Conservation (phyloP, 2,797 vertebrate species). For the Ispidina picta region DNA sequence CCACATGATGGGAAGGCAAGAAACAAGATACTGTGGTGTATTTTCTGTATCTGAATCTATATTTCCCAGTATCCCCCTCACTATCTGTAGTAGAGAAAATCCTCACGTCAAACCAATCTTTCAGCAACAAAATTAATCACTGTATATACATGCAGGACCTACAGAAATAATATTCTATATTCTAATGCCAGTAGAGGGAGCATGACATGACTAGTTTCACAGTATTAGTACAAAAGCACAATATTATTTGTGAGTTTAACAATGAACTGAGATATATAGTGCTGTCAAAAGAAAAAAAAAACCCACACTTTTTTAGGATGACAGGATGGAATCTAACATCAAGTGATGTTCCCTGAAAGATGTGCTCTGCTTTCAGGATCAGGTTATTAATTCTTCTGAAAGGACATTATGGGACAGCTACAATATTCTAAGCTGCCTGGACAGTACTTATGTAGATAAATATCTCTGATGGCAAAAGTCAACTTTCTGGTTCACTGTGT, state of each 20-base stretch:
- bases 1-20: background rate
- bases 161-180: background rate
- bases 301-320: background rate
- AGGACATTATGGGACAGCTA: background rate
- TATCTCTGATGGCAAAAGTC: background rate
- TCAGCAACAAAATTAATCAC: background rate
- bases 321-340: background rate
- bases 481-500: background rate
- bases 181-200: background rate
- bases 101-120: background rate
- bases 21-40: background rate
- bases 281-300: background rate
- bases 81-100: background rate
- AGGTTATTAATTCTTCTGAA: slow-evolving; percentile 8
- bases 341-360: background rate
- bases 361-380: background rate
- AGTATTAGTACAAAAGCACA: background rate
- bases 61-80: background rate
- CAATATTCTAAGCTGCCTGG: background rate
- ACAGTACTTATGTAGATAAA: background rate
- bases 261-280: background rate
- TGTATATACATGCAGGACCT: background rate
- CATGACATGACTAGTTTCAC: background rate
- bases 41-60: background rate
- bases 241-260: background rate